Base-by-base conservation (phyloP, 2,888 invertebrate genomes). In the Torymus texanus region DNA sequence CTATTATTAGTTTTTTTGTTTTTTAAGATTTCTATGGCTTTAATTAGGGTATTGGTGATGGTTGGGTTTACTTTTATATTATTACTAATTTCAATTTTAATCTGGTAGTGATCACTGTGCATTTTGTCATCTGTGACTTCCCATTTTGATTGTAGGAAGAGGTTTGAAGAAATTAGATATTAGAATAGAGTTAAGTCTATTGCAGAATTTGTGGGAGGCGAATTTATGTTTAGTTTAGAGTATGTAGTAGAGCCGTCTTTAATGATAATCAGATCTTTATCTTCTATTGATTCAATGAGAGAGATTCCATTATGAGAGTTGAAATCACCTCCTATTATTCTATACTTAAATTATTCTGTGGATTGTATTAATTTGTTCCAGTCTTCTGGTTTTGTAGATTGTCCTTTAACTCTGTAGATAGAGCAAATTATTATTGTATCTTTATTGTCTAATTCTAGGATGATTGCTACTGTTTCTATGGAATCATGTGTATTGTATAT, bases 281-380 rank as follows among this genome's bases (percentile, higher is more conserved):
- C 55, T 29, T 72, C 59, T 0, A 63, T 14, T 0, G 79, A 14
- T 5, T 50, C 4, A 1, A 3, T 14, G 0, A 78, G 76, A 0
- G n/a, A 29, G 0, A 12, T 8, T 10, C 80, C 78, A 24, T 53
- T 21, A 2, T 24, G 24, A 3, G 14, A 13, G 10, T 82, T 82
- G 59, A 81, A 79, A n/a, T 79, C 79, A 0, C 79, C 79, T 3
- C 79, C 77, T 0, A 81, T 72, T 2, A 79, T 41, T 12, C 62
- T 18, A 21, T 55, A 55, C n/a, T 72, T 29, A 5, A 53, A 59
- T 12, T n/a, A 10, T 24, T 29, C 13, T 2, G 24, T 51, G 14
- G 68, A 65, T 0, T 63, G 58, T 11, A 75, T 51, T 1, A 80
- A 53, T 14, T 61, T 58, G 0, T 12, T 14, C 66, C 78, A 82